A percentile compares a stretch with the other conserved stretches of the same genome.
Evolutionary conservation across 2,888 invertebrate genomes (phyloP).

Genomic region (Cosmia trapezina): DNA sequence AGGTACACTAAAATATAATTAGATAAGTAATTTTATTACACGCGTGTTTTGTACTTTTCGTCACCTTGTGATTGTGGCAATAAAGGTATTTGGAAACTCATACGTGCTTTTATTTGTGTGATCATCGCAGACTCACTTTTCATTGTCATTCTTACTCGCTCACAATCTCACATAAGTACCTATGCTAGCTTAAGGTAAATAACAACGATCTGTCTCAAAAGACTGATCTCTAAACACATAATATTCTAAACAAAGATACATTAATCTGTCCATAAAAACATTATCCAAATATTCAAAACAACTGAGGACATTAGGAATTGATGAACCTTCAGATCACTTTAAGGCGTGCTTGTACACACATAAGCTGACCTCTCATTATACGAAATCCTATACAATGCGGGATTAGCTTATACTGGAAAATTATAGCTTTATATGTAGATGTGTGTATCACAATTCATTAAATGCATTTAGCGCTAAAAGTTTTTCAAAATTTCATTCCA

Average conservation of each 20-base stretch:
- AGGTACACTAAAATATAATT: background rate
- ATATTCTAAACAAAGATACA: conserved; percentile 11
- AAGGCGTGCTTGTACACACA: background rate
- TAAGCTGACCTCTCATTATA: too few relatives aligned
- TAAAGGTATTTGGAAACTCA: conserved; percentile 51
- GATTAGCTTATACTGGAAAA: too few relatives aligned
- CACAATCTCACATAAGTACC: background rate
- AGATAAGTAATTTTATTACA: conserved; percentile 26
- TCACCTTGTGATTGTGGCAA: conserved; percentile 37
- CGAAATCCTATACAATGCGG: too few relatives aligned
- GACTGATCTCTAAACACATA: conserved; percentile 15
- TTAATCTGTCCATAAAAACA: conserved; percentile 6
- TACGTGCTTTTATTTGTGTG: conserved; percentile 56
- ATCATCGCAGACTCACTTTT: conserved; percentile 25
- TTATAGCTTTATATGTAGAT: too few relatives aligned
- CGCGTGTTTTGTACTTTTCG: conserved; percentile 7
- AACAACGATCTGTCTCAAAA: conserved; percentile 35
- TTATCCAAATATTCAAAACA: conserved; percentile 6
- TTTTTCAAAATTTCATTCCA: background rate
- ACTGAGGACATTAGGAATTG: conserved; percentile 1
- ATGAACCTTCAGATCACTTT: background rate
- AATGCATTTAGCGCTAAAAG: background rate
- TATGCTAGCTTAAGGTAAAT: conserved; percentile 14
- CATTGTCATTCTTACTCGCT: conserved; percentile 32
- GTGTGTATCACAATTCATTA: too few relatives aligned